Base-by-base conservation (phyloP, 2,888 invertebrate genomes). In the Dasysyrphus albostriatus region DNA sequence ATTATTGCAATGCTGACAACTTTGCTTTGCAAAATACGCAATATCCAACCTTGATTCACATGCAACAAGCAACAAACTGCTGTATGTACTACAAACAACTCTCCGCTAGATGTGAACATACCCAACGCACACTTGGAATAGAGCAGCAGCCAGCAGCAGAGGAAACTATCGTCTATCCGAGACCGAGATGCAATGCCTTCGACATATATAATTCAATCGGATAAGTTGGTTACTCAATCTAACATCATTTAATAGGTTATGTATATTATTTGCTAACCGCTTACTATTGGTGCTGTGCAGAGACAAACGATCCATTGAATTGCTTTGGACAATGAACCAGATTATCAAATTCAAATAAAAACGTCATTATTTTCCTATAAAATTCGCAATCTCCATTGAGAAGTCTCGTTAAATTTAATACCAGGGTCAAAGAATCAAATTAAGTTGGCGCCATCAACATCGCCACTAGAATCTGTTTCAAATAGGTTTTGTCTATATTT, bases 341-440 rank as follows among this genome's bases (percentile, higher is more conserved):
- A 72, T 78, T 78, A 78, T 83, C 83, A 78, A 78, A 79, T 84
- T 70, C 37, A 70, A 75, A 79, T 70, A 51, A 70, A n/a, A 63
- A 70, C 70, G 74, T 65, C 56, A 59, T 74, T 76, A 58, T 73
- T 69, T 78, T 74, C 61, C 54, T n/a, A 74, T 83, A 34, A 78
- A 79, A 83, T 79, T 79, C 12, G 78, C 83, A 80, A 80, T 80
- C 59, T 63, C 34, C 59, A 58, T 59, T 10, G 42, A 65, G 74
- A 24, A 58, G 56, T 63, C 39, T 79, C 70, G 34, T 79, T 70
- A 75, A 79, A 79, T 59, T 72, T 75, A 80, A 80, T 76, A 69
- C 39, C 56, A 65, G 78, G 74, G 79, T 63, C 63, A 75, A 19
- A 34, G 16, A 44, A 67, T 42, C 51, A 65, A 72, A 75, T 76